Evolutionary conservation across 2,888 invertebrate genomes (phyloP).

Genomic region (Selenia dentaria): DNA sequence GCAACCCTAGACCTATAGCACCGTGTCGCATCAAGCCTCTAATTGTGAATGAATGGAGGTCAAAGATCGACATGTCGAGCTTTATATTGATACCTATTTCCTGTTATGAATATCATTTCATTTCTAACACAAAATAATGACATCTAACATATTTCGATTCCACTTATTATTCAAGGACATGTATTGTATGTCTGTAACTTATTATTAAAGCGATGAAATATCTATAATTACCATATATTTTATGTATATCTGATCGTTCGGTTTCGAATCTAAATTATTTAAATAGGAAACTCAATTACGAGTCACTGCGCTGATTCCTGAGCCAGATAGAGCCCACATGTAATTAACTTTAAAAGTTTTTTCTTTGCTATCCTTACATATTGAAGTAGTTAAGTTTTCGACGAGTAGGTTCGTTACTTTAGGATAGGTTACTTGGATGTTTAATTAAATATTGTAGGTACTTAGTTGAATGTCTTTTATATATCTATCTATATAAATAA

Average conservation of each 20-base stretch:
- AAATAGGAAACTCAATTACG: conserved; percentile 69
- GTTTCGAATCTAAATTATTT: conserved; percentile 59
- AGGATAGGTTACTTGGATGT: too few relatives aligned
- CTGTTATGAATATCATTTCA: conserved; percentile 62
- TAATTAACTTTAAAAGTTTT: conserved; percentile 63
- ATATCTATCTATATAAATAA: too few relatives aligned
- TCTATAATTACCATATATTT: conserved; percentile 44
- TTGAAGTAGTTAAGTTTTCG: conserved; percentile 45
- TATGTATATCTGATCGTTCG: conserved; percentile 45
- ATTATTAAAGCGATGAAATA: conserved; percentile 31
- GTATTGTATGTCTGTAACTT: conserved; percentile 14
- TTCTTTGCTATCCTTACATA: conserved; percentile 38
- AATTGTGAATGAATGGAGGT: conserved; percentile 82
- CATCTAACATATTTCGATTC: conserved; percentile 31
- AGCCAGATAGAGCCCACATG: conserved; percentile 64
- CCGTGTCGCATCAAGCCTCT: conserved; percentile 67
- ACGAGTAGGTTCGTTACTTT: conserved; percentile 60
- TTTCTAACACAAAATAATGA: conserved; percentile 30
- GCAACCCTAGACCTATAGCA: conserved; percentile 17
- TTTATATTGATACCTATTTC: conserved; percentile 63
- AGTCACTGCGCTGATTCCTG: conserved; percentile 56
- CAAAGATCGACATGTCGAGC: conserved; percentile 68
- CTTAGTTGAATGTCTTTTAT: too few relatives aligned
- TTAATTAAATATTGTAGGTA: too few relatives aligned
- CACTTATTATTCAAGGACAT: conserved; percentile 30